Percentiles rank a stretch among this genome's conserved stretches.
These are phyloP conservation scores for Brevimyrus niger DNA, from an alignment of 2,113 vertebrate species.

Conservation along the genomic window DNA sequence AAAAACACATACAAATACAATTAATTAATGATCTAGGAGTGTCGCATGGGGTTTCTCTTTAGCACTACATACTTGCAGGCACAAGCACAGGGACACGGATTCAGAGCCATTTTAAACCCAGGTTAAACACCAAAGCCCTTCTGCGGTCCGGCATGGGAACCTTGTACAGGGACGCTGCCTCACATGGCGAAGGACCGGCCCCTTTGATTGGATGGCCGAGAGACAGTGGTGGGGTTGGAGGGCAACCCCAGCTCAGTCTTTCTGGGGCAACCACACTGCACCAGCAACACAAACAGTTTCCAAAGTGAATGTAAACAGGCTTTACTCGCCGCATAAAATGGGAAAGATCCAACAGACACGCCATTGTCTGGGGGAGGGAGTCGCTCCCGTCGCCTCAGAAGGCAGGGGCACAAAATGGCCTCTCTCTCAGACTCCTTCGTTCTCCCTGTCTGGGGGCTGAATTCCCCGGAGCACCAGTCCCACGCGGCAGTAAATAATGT, in stretches of 20 bases:
- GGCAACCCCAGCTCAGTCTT: background rate
- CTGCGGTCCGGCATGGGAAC: background rate
- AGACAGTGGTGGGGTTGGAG: background rate
- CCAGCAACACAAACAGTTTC: slow-evolving; percentile 44
- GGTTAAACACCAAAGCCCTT: background rate
- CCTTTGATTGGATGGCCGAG: background rate
- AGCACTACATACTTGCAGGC: background rate
- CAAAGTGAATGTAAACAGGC: slow-evolving; percentile 42
- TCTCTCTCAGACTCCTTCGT: slow-evolving; percentile 26
- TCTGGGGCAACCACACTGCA: slow-evolving; percentile 20
- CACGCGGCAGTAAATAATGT: slow-evolving; percentile 45
- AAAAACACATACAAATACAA: slow-evolving; percentile 2
- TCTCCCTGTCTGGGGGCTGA: slow-evolving; percentile 30
- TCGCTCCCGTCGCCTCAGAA: background rate
- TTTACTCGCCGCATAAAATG: slow-evolving; percentile 34
- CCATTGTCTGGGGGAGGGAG: slow-evolving; percentile 37
- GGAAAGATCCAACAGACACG: slow-evolving; percentile 36
- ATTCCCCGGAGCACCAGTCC: slow-evolving; percentile 35
- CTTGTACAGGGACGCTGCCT: background rate
- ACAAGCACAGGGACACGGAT: background rate
- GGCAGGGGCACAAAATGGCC: slow-evolving; percentile 30
- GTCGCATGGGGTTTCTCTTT: background rate
- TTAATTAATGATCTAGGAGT: background rate
- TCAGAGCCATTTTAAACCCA: background rate
- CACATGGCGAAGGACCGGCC: background rate